These are phyloP conservation scores for Amazona vittata DNA, from an alignment of 2,113 vertebrate genomes.

Conservation along the genomic window DNA sequence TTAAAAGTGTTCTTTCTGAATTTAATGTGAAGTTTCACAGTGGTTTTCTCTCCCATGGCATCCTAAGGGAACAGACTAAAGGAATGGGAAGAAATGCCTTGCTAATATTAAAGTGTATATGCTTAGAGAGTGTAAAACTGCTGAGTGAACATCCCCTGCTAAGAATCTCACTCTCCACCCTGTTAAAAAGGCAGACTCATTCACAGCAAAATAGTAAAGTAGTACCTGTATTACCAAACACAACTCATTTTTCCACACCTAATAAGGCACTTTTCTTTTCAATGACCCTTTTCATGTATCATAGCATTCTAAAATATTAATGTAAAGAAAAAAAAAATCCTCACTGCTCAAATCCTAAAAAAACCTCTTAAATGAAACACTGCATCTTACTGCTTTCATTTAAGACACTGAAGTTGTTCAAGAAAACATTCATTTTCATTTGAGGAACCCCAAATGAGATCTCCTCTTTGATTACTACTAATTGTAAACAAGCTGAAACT, in stretches of 20 bases:
- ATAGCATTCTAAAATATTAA: not conserved
- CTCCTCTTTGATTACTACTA: not conserved
- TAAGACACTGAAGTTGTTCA: not conserved
- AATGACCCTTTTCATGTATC: not conserved
- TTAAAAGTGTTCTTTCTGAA: not conserved
- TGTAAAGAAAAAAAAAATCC: not conserved
- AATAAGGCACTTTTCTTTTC: not conserved
- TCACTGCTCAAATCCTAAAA: not conserved
- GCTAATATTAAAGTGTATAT: not conserved
- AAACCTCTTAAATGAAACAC: not conserved
- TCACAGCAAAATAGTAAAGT: not conserved
- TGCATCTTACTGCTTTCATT: not conserved
- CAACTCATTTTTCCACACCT: fast-evolving
- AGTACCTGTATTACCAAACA: not conserved
- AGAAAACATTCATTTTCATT: not conserved
- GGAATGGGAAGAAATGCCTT: not conserved
- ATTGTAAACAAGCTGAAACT: not conserved
- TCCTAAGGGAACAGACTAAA: not conserved
- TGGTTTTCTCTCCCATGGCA: not conserved
- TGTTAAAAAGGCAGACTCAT: not conserved
- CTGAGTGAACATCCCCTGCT: not conserved
- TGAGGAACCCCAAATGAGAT: not conserved
- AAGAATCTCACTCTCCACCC: not conserved
- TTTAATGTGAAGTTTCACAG: not conserved
- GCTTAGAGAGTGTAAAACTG: not conserved